phyloP scores from a whole-genome alignment of 2,888 invertebrate species.

The Panzeria rudis region DNA sequence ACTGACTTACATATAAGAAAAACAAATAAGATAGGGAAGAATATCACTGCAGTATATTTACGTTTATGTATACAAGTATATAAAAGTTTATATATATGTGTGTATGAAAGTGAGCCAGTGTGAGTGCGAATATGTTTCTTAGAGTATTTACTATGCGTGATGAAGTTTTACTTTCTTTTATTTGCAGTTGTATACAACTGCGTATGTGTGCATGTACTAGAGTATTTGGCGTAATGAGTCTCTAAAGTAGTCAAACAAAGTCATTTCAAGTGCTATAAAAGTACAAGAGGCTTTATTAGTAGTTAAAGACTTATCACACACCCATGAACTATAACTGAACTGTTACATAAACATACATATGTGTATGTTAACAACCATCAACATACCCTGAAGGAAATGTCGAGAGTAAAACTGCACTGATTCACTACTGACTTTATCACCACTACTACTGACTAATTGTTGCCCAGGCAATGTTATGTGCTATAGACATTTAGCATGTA shows the following conservation, averaged over 20 bases:
- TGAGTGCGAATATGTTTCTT: not conserved
- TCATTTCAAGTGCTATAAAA: slow-evolving; percentile 56
- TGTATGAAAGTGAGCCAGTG: not conserved
- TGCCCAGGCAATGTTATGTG: too few species aligned
- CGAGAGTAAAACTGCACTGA: too few species aligned
- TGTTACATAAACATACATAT: slow-evolving; percentile 2
- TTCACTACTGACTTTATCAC: too few species aligned
- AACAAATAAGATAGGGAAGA: slow-evolving; percentile 6
- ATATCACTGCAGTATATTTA: slow-evolving; percentile 21
- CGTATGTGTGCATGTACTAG: not conserved
- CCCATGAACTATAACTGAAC: slow-evolving; percentile 20
- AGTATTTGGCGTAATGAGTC: slow-evolving; percentile 67
- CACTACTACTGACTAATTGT: too few species aligned
- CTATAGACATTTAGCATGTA: too few species aligned
- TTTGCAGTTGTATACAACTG: slow-evolving; percentile 12
- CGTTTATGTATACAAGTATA: not conserved
- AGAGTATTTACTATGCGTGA: slow-evolving; percentile 19
- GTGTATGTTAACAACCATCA: not conserved
- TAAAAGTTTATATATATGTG: not conserved
- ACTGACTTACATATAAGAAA: not conserved
- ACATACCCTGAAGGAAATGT: too few species aligned
- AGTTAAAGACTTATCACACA: slow-evolving; percentile 62
- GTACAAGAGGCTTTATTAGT: slow-evolving; percentile 67
- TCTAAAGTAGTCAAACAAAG: slow-evolving; percentile 69
- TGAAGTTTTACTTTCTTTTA: slow-evolving; percentile 46